phyloP scores from a whole-genome alignment of 2,797 vertebrate genomes.

The Acropternis orthonyx region DNA sequence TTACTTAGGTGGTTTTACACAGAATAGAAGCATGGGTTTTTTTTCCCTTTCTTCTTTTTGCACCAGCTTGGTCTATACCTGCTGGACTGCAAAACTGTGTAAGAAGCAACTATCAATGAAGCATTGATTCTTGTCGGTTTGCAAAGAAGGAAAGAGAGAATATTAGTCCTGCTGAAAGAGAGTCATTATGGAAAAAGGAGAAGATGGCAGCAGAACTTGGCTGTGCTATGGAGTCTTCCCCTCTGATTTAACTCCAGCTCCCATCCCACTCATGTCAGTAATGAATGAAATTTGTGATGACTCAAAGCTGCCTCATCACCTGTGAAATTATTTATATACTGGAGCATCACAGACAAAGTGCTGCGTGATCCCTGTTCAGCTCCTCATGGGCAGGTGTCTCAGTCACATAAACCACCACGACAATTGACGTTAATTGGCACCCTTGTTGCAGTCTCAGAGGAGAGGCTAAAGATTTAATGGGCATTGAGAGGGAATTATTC shows the following conservation, averaged over 20 bases:
- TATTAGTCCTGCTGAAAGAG: not conserved
- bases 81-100: not conserved
- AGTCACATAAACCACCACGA: not conserved
- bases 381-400: not conserved
- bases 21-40: not conserved
- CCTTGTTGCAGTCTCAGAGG: not conserved
- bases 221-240: not conserved
- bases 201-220: not conserved
- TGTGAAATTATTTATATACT: not conserved
- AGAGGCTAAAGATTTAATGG: constrained; percentile 52
- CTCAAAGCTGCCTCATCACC: not conserved
- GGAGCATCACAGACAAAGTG: not conserved
- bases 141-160: not conserved
- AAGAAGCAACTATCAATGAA: not conserved
- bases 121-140: not conserved
- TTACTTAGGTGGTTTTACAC: not conserved
- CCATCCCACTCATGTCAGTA: not conserved
- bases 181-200: not conserved
- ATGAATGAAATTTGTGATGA: not conserved
- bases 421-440: constrained; percentile 55
- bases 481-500: constrained; percentile 44
- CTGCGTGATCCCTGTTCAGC: not conserved
- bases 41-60: not conserved
- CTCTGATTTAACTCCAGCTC: not conserved
- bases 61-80: not conserved